A percentile compares a stretch with the other conserved stretches of the same genome.
Evolutionary conservation across 2,113 vertebrate genomes (phyloP).

Genomic region (Chionis minor): DNA sequence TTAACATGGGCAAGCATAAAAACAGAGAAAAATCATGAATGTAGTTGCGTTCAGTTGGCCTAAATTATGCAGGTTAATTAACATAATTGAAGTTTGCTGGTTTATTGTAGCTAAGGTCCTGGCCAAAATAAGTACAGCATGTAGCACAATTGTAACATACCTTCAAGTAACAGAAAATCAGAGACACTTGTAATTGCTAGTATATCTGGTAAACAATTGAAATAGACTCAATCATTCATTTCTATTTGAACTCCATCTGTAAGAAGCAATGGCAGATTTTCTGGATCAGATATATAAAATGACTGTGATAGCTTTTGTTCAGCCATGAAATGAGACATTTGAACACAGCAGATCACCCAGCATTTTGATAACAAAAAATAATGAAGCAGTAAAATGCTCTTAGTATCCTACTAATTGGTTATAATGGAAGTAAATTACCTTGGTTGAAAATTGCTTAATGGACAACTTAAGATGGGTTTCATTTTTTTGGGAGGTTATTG

Average conservation of each 20-base stretch:
- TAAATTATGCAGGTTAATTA: neutral
- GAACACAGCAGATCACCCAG: slow-evolving; percentile 13
- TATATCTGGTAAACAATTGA: neutral
- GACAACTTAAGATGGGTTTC: neutral
- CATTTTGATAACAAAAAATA: neutral
- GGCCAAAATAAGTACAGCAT: neutral
- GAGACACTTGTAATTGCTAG: neutral
- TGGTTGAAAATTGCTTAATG: neutral
- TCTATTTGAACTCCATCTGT: neutral
- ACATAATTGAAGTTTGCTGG: neutral
- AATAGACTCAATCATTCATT: neutral
- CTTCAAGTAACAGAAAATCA: neutral
- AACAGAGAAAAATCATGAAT: neutral
- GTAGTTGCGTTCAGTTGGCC: neutral
- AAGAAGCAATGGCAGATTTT: neutral
- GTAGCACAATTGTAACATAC: neutral
- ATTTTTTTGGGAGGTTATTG: neutral
- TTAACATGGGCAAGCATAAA: neutral
- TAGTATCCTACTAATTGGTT: neutral
- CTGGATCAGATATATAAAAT: neutral
- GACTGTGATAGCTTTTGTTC: neutral
- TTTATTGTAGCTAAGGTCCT: neutral
- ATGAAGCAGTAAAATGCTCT: neutral
- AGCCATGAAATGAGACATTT: neutral
- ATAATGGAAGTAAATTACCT: neutral